Conservation (phyloP, 1,140 invertebrate genomes). For the Diachasmimorpha longicaudata region DNA sequence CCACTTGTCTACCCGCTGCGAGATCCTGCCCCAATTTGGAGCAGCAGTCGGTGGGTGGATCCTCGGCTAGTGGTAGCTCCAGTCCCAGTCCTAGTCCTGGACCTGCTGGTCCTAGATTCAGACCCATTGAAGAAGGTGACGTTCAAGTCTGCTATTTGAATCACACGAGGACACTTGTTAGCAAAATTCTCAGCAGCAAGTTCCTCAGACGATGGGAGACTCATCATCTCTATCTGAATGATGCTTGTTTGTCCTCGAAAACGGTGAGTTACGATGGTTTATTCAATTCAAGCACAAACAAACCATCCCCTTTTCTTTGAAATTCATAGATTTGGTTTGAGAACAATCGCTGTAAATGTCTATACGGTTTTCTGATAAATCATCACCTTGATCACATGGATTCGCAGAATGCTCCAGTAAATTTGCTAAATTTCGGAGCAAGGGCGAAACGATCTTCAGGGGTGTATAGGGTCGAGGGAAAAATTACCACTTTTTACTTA, state of each 20-base stretch:
- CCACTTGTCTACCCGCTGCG: slow-evolving; percentile 61
- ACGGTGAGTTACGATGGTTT: slow-evolving; percentile 69
- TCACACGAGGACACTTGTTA: slow-evolving; percentile 79
- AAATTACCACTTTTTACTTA: too few species aligned
- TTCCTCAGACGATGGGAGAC: slow-evolving; percentile 83
- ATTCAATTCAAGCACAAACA: neutral
- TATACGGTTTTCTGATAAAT: too few species aligned
- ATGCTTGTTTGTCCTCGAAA: slow-evolving; percentile 75
- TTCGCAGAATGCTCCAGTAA: neutral
- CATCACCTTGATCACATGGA: neutral
- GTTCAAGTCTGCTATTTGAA: slow-evolving; percentile 81
- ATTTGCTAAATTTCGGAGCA: too few species aligned
- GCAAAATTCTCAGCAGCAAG: slow-evolving; percentile 82
- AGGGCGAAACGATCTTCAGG: too few species aligned
- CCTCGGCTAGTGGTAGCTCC: slow-evolving; percentile 49
- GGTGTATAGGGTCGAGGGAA: too few species aligned
- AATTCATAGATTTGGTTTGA: too few species aligned
- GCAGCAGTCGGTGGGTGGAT: slow-evolving; percentile 51
- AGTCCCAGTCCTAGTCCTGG: slow-evolving; percentile 61
- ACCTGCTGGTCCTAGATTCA: slow-evolving; percentile 72
- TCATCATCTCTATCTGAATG: slow-evolving; percentile 75
- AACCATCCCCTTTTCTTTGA: too few species aligned
- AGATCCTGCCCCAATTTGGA: slow-evolving; percentile 60
- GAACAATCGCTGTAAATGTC: too few species aligned
- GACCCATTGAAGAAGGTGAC: slow-evolving; percentile 77